phyloP scores from a whole-genome alignment of 2,888 invertebrate genomes.

The Eristalinus sepulchralis region DNA sequence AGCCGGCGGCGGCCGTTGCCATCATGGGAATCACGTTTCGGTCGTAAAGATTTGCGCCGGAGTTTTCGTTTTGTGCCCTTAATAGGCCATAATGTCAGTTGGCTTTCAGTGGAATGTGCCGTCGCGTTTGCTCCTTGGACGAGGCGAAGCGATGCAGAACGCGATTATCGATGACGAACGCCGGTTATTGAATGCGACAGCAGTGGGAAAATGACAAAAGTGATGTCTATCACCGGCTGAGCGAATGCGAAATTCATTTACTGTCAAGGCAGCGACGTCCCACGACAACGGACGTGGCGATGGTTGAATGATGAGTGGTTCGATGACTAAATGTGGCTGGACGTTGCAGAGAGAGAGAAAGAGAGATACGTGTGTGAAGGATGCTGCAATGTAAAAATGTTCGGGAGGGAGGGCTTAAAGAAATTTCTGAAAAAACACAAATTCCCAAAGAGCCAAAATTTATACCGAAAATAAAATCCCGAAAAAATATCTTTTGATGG shows the following conservation, averaged over 20 bases:
- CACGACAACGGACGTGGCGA: not conserved
- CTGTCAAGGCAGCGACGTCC: not conserved
- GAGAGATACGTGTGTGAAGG: not conserved
- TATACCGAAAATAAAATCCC: no score
- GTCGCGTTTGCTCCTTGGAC: not conserved
- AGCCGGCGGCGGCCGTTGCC: not conserved
- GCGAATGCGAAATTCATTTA: not conserved
- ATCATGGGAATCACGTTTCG: conserved; percentile 23
- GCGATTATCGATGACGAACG: conserved; percentile 13
- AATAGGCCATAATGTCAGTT: not conserved
- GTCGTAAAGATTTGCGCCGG: conserved; percentile 5
- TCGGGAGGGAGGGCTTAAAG: not conserved
- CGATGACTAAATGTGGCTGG: not conserved
- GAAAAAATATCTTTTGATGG: no score
- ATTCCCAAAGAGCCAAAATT: no score
- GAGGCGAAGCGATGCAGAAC: not conserved
- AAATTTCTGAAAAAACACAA: no score
- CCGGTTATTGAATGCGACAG: conserved; percentile 12
- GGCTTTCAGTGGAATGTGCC: not conserved
- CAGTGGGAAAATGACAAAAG: not conserved
- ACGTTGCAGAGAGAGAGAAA: not conserved
- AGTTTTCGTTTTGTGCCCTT: conserved; percentile 6
- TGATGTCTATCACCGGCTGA: not conserved
- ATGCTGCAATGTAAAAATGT: not conserved
- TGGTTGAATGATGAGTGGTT: not conserved